A percentile compares a stretch with the other conserved stretches of the same genome.
Evolutionary conservation across 2,797 vertebrate species (phyloP).

Genomic region (Ficedula albicollis): DNA sequence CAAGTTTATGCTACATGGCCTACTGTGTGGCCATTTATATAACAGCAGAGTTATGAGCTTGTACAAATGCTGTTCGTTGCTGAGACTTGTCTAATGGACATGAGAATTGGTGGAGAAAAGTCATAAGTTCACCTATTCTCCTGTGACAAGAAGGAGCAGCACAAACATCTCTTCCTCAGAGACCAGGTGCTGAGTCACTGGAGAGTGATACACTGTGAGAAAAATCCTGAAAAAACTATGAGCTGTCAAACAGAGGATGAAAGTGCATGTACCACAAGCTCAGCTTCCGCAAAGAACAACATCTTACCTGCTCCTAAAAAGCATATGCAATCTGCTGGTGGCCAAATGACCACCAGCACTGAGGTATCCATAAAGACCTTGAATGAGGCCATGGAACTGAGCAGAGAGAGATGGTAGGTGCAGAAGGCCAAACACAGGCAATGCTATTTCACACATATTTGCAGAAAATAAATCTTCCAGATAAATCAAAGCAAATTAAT

Average conservation of each 20-base stretch:
- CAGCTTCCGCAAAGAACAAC: background rate
- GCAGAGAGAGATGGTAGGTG: background rate
- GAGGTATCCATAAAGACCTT: background rate
- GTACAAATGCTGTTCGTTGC: background rate
- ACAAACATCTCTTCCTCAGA: background rate
- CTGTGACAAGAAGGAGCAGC: background rate
- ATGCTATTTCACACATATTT: background rate
- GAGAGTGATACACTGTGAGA: background rate
- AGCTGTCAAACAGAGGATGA: background rate
- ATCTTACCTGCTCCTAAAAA: background rate
- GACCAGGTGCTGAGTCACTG: background rate
- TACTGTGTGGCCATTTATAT: background rate
- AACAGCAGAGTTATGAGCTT: background rate
- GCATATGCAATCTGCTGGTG: background rate
- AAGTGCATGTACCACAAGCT: accelerated
- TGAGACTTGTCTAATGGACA: background rate
- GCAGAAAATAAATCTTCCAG: background rate
- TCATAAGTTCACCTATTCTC: background rate
- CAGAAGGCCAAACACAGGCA: background rate
- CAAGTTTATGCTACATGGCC: background rate
- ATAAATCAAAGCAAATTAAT: background rate
- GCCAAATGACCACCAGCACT: background rate
- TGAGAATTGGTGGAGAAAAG: background rate
- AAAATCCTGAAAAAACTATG: background rate
- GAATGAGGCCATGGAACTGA: background rate